Evolutionary conservation across 2,888 invertebrate genomes (phyloP).

Genomic region (Antheraea yamamai): DNA sequence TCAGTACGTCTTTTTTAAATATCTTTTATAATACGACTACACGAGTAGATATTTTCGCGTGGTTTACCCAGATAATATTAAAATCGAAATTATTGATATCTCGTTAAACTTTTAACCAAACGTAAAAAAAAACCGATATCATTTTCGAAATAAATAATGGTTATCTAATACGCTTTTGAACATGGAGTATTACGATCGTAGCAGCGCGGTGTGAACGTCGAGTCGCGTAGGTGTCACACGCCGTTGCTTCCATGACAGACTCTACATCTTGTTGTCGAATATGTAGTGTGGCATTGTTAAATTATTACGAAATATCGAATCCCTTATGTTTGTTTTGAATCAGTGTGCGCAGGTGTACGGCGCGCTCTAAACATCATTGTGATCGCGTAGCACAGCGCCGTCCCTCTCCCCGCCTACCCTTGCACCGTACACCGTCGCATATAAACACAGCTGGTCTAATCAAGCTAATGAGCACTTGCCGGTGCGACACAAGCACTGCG

Average conservation of each 20-base stretch:
- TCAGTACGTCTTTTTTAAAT: too few species aligned
- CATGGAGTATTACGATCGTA: too few species aligned
- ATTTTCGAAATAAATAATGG: too few species aligned
- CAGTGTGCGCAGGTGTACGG: constrained; percentile 32
- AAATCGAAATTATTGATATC: too few species aligned
- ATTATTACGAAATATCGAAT: background rate
- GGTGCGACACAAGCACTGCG: background rate
- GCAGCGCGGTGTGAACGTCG: too few species aligned
- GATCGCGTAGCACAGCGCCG: constrained; percentile 11
- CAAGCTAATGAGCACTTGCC: constrained; percentile 7
- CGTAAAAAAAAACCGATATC: too few species aligned
- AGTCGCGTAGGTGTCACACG: background rate
- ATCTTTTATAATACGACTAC: too few species aligned
- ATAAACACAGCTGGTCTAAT: constrained; percentile 9
- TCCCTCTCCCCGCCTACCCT: constrained; percentile 11
- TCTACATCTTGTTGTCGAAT: background rate
- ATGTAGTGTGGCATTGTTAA: background rate
- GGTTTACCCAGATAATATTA: too few species aligned
- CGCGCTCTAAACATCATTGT: constrained; percentile 46
- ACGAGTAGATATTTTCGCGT: too few species aligned
- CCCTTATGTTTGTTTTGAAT: constrained; percentile 12
- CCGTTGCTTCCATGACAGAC: background rate
- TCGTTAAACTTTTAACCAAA: too few species aligned
- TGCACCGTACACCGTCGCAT: background rate
- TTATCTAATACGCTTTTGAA: too few species aligned